These are phyloP conservation scores for Lepidurus couesii DNA, from an alignment of 1,140 invertebrate species.

Conservation along the genomic window DNA sequence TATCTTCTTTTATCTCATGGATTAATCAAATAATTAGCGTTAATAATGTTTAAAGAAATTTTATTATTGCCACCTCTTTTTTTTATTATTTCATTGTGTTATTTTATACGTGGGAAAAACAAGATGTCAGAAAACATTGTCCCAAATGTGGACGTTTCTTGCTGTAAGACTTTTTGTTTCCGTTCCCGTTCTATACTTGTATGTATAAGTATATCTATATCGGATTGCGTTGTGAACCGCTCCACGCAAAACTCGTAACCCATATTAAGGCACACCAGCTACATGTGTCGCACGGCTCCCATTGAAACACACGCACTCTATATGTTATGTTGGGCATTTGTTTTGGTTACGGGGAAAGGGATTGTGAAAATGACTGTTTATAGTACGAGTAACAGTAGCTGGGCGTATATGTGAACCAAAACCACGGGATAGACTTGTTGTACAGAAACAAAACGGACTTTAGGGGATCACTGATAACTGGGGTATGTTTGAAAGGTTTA, in stretches of 20 bases:
- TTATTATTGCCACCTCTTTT: neutral
- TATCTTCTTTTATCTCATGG: slow-evolving; percentile 90
- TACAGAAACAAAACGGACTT: neutral
- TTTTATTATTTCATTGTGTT: too few relatives aligned
- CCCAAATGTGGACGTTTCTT: too few relatives aligned
- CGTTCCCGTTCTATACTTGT: neutral
- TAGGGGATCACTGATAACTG: neutral
- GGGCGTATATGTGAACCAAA: neutral
- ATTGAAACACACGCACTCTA: slow-evolving; percentile 4
- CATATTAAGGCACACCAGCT: neutral
- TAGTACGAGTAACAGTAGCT: neutral
- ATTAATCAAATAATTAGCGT: slow-evolving; percentile 95
- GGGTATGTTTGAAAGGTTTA: neutral
- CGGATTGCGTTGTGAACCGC: neutral
- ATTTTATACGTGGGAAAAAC: too few relatives aligned
- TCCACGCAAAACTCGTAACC: neutral
- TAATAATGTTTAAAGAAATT: slow-evolving; percentile 63
- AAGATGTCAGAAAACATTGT: too few relatives aligned
- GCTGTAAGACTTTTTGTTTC: neutral
- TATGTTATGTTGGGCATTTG: slow-evolving; percentile 14
- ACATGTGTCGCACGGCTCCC: slow-evolving; percentile 13
- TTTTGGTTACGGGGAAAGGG: slow-evolving; percentile 3
- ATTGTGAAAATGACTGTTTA: slow-evolving; percentile 19
- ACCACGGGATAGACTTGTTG: neutral
- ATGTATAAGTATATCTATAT: neutral